Evolutionary conservation across 37 sponge, comb jelly and placozoan species (phyloP).

Genomic region (Sycon ciliatum): DNA sequence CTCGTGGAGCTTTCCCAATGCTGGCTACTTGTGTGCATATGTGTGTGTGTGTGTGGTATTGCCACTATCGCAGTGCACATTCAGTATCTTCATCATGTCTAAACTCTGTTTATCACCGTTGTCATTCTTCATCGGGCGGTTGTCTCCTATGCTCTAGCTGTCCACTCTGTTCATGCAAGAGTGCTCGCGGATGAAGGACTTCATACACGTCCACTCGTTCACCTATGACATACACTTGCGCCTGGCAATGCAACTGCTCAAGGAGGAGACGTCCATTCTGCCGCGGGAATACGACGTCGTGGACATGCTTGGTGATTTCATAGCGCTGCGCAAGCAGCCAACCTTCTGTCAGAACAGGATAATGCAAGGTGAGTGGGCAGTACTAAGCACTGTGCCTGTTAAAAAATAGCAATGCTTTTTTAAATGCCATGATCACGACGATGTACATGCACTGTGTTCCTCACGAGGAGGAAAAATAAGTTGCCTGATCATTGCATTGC

Average conservation of each 20-base stretch:
- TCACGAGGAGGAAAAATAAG: no score
- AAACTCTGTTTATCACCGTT: no score
- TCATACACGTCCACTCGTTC: slow-evolving; percentile 78
- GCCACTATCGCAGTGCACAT: no score
- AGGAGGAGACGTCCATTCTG: neutral
- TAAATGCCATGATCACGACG: no score
- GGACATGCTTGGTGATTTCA: slow-evolving; percentile 26
- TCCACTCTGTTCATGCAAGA: slow-evolving; percentile 49
- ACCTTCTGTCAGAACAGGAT: slow-evolving; percentile 42
- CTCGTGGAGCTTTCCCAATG: no score
- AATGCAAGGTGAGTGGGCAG: slow-evolving; percentile 23
- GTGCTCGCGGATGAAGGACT: slow-evolving; percentile 63
- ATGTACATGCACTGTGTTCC: no score
- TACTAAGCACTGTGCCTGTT: neutral
- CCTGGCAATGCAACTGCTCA: slow-evolving; percentile 20
- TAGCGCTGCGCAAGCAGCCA: slow-evolving; percentile 23
- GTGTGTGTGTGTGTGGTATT: no score
- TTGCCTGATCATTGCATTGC: no score
- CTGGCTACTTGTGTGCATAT: no score
- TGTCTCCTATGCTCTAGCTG: slow-evolving; percentile 12
- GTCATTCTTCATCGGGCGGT: neutral
- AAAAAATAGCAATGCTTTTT: no score
- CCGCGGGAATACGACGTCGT: slow-evolving; percentile 29
- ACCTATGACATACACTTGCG: slow-evolving; percentile 63
- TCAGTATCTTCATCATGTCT: no score